Evolutionary conservation across 1,140 invertebrate genomes (phyloP).

Genomic region (Cotesia vestalis): DNA sequence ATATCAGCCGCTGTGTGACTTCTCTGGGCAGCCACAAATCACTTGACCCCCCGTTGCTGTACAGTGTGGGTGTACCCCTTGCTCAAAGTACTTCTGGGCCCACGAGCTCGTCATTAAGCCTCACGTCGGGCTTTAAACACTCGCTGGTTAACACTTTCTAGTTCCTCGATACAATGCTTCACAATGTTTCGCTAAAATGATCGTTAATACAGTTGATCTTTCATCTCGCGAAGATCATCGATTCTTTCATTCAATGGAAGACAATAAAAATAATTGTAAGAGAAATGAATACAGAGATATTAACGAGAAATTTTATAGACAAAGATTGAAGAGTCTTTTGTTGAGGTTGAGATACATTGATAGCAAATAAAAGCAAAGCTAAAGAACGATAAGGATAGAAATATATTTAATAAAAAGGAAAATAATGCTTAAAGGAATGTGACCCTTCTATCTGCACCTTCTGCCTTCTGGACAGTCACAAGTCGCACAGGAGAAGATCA

Average conservation of each 20-base stretch:
- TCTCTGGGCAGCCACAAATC: conserved; percentile 65
- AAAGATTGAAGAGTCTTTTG: too few relatives aligned
- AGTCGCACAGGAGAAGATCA: conserved; percentile 48
- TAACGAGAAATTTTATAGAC: too few relatives aligned
- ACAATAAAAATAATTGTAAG: background rate
- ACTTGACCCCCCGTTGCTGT: conserved; percentile 62
- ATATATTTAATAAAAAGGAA: conserved; percentile 48
- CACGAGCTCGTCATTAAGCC: conserved; percentile 1
- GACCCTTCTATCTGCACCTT: conserved; percentile 58
- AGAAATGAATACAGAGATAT: too few relatives aligned
- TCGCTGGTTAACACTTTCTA: too few relatives aligned
- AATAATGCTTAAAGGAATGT: conserved; percentile 65
- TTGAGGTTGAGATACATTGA: too few relatives aligned
- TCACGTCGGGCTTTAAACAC: too few relatives aligned
- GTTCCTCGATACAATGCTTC: background rate
- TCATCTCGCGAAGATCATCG: background rate
- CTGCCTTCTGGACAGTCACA: conserved; percentile 51
- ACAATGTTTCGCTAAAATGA: conserved; percentile 1
- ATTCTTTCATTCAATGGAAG: background rate
- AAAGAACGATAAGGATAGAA: too few relatives aligned
- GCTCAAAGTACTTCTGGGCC: conserved; percentile 39
- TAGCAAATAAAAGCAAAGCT: too few relatives aligned
- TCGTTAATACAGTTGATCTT: background rate
- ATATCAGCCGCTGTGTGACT: conserved; percentile 67
- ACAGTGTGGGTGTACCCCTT: conserved; percentile 60